Evolutionary conservation across 1,140 invertebrate species (phyloP).

Genomic region (Caenorhabditis remanei): DNA sequence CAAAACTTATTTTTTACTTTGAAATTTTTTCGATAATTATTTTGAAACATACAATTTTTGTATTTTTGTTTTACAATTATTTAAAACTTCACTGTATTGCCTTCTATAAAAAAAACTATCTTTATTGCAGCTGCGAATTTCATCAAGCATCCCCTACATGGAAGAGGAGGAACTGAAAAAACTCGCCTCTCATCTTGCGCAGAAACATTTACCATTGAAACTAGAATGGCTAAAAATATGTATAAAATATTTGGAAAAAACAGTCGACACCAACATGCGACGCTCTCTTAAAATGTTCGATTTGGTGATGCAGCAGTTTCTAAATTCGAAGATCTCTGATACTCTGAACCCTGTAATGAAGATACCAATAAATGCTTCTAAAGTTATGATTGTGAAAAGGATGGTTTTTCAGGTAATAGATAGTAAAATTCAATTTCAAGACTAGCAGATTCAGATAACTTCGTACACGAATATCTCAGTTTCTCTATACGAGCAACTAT

Average conservation of each 20-base stretch:
- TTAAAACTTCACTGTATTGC: no score
- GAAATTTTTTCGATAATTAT: no score
- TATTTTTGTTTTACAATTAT: background rate
- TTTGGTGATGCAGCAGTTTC: background rate
- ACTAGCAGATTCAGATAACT: background rate
- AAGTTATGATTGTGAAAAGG: slow-evolving; percentile 31
- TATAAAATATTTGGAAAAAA: background rate
- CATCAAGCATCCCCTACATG: background rate
- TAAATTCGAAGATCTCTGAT: slow-evolving; percentile 3
- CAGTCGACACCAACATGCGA: background rate
- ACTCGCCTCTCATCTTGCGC: background rate
- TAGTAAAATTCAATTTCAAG: background rate
- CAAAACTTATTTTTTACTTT: background rate
- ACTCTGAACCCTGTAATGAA: slow-evolving; percentile 8
- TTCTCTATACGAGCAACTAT: slow-evolving; percentile 28
- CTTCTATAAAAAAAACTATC: no score
- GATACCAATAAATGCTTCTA: background rate
- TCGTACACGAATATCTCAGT: background rate
- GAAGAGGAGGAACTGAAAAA: background rate
- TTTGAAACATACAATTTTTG: background rate
- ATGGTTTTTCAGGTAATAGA: slow-evolving; percentile 16
- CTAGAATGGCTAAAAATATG: slow-evolving; percentile 1
- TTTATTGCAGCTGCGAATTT: no score
- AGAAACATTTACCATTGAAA: slow-evolving; percentile 10
- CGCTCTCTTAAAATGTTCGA: background rate